phyloP scores from a whole-genome alignment of 2,888 invertebrate genomes.

The Drosophila maculinotata region DNA sequence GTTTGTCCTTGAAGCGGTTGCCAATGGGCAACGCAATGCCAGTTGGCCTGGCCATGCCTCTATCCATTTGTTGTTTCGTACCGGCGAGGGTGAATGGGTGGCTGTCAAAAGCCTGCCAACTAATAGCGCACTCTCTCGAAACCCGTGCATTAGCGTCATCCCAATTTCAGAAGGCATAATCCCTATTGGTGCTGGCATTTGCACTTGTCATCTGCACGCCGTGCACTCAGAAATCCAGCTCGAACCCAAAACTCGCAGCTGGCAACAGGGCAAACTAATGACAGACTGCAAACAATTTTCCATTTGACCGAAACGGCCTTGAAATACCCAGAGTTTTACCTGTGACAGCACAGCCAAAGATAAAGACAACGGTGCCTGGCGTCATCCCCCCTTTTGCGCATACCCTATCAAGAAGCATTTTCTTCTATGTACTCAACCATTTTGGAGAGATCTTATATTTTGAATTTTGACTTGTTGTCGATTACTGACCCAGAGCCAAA shows the following conservation, averaged over 20 bases:
- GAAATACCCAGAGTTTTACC: conserved; percentile 55
- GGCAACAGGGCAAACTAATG: conserved; percentile 48
- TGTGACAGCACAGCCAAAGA: conserved; percentile 18
- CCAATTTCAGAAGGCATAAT: conserved; percentile 12
- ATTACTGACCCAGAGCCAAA: too few relatives aligned
- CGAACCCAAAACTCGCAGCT: not conserved
- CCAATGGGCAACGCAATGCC: conserved; percentile 10
- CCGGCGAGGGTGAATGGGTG: not conserved
- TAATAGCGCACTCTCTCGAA: conserved; percentile 10
- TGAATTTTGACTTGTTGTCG: too few relatives aligned
- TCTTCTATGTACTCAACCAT: too few relatives aligned
- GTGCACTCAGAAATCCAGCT: conserved; percentile 31
- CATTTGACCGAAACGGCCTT: conserved; percentile 59
- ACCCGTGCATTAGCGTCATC: conserved; percentile 51
- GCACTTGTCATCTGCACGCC: conserved; percentile 51
- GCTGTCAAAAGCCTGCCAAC: conserved; percentile 42
- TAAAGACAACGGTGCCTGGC: not conserved
- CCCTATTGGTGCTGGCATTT: conserved; percentile 24
- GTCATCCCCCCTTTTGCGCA: not conserved
- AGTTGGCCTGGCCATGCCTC: not conserved
- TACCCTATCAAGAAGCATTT: not conserved
- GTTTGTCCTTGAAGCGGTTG: conserved; percentile 37
- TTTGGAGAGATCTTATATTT: not conserved
- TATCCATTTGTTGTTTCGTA: conserved; percentile 20
- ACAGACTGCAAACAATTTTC: conserved; percentile 64